These are phyloP conservation scores for Shinisaurus crocodilurus DNA, from an alignment of 2,113 vertebrate genomes.

Conservation along the genomic window DNA sequence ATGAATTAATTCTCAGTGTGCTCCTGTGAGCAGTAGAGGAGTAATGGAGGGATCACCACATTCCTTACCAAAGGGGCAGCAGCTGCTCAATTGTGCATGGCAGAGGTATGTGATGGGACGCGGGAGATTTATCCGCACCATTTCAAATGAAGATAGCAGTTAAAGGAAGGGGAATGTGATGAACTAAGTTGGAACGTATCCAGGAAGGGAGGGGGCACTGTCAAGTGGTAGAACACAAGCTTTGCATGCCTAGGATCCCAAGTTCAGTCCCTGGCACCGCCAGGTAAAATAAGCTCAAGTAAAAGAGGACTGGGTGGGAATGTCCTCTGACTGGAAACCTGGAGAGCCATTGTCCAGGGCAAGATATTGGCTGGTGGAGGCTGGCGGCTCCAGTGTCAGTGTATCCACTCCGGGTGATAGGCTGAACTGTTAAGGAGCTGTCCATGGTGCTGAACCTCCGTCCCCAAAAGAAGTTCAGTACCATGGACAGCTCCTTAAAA, in stretches of 20 bases:
- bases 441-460: no score
- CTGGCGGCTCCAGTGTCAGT: no score
- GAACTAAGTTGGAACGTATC: not conserved
- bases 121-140: not conserved
- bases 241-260: not conserved
- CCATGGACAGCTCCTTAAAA: no score
- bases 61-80: not conserved
- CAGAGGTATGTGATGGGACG: not conserved
- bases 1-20: slow-evolving; percentile 30
- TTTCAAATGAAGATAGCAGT: not conserved
- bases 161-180: not conserved
- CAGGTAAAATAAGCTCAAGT: not conserved
- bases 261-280: not conserved
- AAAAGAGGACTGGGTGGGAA: not conserved
- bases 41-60: not conserved
- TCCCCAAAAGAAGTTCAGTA: no score
- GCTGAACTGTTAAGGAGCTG: no score
- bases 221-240: not conserved
- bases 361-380: no score
- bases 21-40: not conserved
- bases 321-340: not conserved
- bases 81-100: slow-evolving; percentile 13
- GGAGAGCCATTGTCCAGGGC: not conserved
- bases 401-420: no score
- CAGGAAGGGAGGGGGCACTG: not conserved